A percentile compares a stretch with the other conserved stretches of the same genome.
Conservation (phyloP, 2,888 invertebrate genomes). For the Polyploca ridens region DNA sequence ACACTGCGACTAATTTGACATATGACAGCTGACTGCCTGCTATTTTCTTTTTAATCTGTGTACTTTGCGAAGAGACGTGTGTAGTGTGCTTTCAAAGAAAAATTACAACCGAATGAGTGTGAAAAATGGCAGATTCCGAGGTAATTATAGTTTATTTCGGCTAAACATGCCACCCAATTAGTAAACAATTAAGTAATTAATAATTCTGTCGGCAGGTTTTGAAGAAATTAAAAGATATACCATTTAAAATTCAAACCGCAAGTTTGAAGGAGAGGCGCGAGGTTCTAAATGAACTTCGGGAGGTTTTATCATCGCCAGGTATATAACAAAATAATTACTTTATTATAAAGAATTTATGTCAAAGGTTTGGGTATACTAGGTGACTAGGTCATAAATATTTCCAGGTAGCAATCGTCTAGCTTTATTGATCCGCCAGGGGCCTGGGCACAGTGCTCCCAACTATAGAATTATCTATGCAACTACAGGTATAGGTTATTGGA, state of each 20-base stretch:
- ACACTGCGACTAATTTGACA: background rate
- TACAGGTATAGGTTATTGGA: constrained; percentile 7
- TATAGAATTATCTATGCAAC: background rate
- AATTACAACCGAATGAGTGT: constrained; percentile 62
- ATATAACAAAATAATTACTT: constrained; percentile 17
- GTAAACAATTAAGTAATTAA: constrained; percentile 25
- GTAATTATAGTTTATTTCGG: constrained; percentile 62
- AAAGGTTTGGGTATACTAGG: background rate
- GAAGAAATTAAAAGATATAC: constrained; percentile 89
- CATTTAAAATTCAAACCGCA: constrained; percentile 89
- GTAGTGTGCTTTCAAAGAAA: constrained; percentile 40
- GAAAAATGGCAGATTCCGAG: constrained; percentile 88
- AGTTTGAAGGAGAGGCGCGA: constrained; percentile 88
- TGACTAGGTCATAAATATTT: constrained; percentile 23
- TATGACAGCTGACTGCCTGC: constrained; percentile 10
- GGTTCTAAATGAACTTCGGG: constrained; percentile 87
- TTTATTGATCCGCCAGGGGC: constrained; percentile 46
- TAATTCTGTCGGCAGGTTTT: constrained; percentile 79
- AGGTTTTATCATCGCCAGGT: constrained; percentile 91
- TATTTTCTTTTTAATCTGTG: constrained; percentile 46
- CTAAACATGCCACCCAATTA: constrained; percentile 17
- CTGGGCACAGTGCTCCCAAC: background rate
- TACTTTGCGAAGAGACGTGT: constrained; percentile 55
- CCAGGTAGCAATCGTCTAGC: constrained; percentile 32
- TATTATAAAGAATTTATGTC: background rate